Base-by-base conservation (phyloP, 1,140 invertebrate genomes). In the Gryon sp. region DNA sequence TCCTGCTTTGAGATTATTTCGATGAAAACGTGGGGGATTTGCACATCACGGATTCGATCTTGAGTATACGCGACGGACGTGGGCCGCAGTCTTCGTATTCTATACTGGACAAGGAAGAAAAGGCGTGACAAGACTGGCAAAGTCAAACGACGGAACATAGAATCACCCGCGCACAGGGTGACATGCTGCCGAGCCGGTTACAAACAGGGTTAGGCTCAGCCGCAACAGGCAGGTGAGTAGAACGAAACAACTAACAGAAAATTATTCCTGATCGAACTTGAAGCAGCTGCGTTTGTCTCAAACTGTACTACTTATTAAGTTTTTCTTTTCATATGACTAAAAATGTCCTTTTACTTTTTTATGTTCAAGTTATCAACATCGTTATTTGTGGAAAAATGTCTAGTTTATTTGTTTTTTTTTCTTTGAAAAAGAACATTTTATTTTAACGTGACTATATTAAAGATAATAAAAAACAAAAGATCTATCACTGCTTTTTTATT, bases 151-250 rank as follows among this genome's bases (percentile, higher is more conserved):
- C 76, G 82, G 83, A 81, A 76, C 79, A 82, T 82, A 82, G 81
- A 86, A 79, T 87, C 85, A 86, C 86, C 86, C 86, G 86, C 85
- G 81, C 83, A 83, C 75, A 87, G 85, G 84, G 85, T 86, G 84
- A 88, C 85, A 88, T 86, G 85, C 84, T 85, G 83, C 83, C 86
- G 78, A 87, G 86, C 86, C 86, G 84, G 86, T 88, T 86, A 82
- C 83, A 75, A 78, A 55, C 79, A 60, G 50, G 62, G 57, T 73
- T 76, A 52, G 53, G 46, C 43, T 72, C 60, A 59, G 55, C 60
- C 65, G 76, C 69, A 76, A 70, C 78, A 81, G 82, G 83, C 85
- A 86, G 84, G 84, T 86, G 84, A 86, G 81, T 82, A 85, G 82
- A 85, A 78, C 76, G 78, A 45, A 65, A 59, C 69, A 11, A 57